Conservation (phyloP, 2,113 vertebrate species). For the Myiopsitta monachus region DNA sequence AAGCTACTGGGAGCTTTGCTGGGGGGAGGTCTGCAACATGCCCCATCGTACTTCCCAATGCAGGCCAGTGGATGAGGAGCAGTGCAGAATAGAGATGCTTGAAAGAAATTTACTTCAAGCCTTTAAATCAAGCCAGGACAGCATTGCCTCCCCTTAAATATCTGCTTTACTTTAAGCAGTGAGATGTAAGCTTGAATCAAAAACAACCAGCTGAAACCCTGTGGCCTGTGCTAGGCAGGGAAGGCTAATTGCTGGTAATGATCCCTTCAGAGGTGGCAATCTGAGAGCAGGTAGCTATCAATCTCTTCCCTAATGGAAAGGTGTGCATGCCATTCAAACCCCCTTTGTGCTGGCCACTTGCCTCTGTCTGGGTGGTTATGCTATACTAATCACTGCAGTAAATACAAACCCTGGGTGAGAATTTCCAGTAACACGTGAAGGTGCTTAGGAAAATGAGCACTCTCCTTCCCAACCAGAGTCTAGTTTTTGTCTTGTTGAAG, state of each 20-base stretch:
- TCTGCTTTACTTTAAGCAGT: background rate
- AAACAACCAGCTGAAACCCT: background rate
- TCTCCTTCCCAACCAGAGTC: background rate
- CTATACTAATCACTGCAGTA: background rate
- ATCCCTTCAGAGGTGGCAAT: background rate
- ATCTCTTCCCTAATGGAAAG: background rate
- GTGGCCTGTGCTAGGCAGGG: accelerated
- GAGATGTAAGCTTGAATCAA: background rate
- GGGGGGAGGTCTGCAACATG: accelerated
- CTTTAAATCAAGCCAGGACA: background rate
- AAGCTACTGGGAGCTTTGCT: background rate
- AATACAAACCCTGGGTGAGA: background rate
- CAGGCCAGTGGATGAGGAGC: accelerated
- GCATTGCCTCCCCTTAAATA: background rate
- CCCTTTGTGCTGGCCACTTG: background rate
- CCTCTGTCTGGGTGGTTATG: background rate
- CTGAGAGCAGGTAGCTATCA: background rate
- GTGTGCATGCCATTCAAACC: background rate
- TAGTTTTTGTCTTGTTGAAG: background rate
- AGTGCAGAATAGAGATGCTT: background rate
- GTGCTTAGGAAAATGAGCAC: background rate
- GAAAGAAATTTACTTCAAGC: background rate
- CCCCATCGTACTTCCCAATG: accelerated
- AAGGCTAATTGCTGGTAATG: background rate
- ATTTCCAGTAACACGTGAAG: background rate